A percentile compares a stretch with the other conserved stretches of the same genome.
These are phyloP conservation scores for Prorops nasuta DNA, from an alignment of 1,140 invertebrate genomes.

Conservation along the genomic window DNA sequence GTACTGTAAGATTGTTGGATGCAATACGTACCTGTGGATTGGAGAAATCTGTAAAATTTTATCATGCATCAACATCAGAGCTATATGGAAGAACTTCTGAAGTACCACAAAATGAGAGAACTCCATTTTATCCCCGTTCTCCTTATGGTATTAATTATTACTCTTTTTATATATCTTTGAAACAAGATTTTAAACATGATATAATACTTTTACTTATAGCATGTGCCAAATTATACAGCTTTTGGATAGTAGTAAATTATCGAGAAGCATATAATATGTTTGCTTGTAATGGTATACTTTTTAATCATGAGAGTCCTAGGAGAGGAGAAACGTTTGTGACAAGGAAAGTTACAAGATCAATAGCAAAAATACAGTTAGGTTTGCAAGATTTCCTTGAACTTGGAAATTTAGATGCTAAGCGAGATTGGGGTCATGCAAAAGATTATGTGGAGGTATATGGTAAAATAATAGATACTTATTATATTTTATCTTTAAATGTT, in stretches of 20 bases:
- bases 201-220: conserved; percentile 63
- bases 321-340: conserved; percentile 99
- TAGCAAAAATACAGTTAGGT: conserved; percentile 93
- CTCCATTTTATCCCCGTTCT: conserved; percentile 98
- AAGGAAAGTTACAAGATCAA: conserved; percentile 94
- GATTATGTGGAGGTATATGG: conserved; percentile 96
- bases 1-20: conserved; percentile 91
- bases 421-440: conserved; percentile 99
- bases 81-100: conserved; percentile 97
- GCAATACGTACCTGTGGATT: conserved; percentile 92
- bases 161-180: conserved; percentile 2
- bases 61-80: conserved; percentile 98
- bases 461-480: too few relatives aligned
- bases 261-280: conserved; percentile 97
- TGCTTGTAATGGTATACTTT: conserved; percentile 97
- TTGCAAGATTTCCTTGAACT: conserved; percentile 86
- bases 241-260: conserved; percentile 99
- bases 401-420: conserved; percentile 92
- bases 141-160: conserved; percentile 82
- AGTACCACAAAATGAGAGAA: conserved; percentile 96
- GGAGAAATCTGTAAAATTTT: conserved; percentile 85
- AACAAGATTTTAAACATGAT: conserved; percentile 10
- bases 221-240: conserved; percentile 97
- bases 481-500: conserved; percentile 14
- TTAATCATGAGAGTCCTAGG: conserved; percentile 98